phyloP scores from a whole-genome alignment of 2,113 vertebrate genomes.

The Rissa tridactyla region DNA sequence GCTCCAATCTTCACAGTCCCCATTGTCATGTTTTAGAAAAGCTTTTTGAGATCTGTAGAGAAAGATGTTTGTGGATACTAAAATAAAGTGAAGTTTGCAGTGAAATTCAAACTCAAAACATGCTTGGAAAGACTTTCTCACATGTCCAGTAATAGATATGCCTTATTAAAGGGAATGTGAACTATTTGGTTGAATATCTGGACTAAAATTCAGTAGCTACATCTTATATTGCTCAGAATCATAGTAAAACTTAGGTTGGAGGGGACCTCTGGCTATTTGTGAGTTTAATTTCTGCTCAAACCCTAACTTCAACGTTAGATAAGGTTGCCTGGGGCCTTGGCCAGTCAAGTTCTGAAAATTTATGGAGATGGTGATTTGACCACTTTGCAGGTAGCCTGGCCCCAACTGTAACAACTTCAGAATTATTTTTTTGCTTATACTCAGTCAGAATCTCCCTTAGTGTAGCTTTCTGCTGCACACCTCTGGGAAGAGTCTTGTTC shows the following conservation, averaged over 20 bases:
- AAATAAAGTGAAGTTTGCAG: neutral
- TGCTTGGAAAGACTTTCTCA: neutral
- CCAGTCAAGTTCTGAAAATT: neutral
- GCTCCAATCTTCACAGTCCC: neutral
- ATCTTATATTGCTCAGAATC: neutral
- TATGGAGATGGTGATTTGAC: neutral
- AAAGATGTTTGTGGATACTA: neutral
- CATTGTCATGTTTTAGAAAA: neutral
- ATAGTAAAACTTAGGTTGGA: neutral
- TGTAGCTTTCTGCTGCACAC: neutral
- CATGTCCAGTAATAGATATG: too few relatives aligned
- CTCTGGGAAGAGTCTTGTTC: neutral
- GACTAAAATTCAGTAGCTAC: neutral
- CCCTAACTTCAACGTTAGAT: neutral
- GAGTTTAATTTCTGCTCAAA: neutral
- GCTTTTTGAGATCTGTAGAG: neutral
- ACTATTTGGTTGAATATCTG: neutral
- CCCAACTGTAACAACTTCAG: neutral
- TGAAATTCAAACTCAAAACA: neutral
- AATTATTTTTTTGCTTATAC: neutral
- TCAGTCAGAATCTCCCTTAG: neutral
- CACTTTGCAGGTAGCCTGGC: neutral
- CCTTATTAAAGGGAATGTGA: neutral
- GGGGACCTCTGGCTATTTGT: neutral
- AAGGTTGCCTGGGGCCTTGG: fast-evolving